Evolutionary conservation across 2,888 invertebrate species (phyloP), one percentile per base, ranked within the genome.

Genomic region (Blera fallax): DNA sequence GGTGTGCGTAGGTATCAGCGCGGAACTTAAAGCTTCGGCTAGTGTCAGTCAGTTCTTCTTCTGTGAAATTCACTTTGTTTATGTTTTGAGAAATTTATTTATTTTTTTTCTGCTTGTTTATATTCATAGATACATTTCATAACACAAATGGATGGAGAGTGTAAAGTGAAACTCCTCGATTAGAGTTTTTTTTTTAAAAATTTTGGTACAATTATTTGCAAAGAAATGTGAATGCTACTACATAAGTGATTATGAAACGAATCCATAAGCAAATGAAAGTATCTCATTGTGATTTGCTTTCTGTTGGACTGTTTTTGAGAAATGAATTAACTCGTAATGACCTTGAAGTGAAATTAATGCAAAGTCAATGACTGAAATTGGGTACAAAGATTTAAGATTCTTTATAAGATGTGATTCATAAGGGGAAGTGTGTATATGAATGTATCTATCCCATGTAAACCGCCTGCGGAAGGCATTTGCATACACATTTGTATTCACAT

Each of bases 11-110:
- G 34, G 52, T 43, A n/a, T 45, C 16, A 4, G 45, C 56, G 45
- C n/a, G 27, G 3, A 70, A 77, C 60, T 77, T 60, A 37, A 78
- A 78, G 77, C 77, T 77, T 58, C 10, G 1, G 3, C 1, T n/a
- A n/a, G n/a, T n/a, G n/a, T n/a, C 27, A 27, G 8, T 34, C 43
- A 34, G 14, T 32, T 40, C 8, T 18, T 52, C 32, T 37, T 24
- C 16, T 21, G 18, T 52, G 29, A 24, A 52, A 32, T 48, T 32
- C 8, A 3, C 3, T 52, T 78, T 69, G 77, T 78, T 78, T 70
- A 54, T 64, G 37, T 64, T 65, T 65, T 34, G 64, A 43, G 37
- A 60, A 58, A 48, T 24, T 11, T 40, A 14, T 27, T 37, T 37
- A 43, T 29, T 40, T 43, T 52, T 29, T 37, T 52, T 14, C 24